phyloP scores from a whole-genome alignment of 2,113 vertebrate species.

The Xyrauchen texanus region DNA sequence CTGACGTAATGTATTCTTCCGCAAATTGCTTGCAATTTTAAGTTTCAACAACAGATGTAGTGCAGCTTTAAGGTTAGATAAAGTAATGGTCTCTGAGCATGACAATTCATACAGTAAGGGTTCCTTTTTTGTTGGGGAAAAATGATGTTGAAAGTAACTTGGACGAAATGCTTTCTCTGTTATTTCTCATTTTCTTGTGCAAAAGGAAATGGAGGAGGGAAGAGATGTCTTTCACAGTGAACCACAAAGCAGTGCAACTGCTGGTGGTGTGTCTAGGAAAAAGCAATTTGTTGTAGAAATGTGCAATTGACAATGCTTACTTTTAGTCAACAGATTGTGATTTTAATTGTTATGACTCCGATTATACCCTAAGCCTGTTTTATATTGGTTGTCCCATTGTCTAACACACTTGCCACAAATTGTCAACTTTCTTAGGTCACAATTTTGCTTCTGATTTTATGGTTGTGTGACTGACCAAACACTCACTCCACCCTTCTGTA shows the following conservation, averaged over 20 bases:
- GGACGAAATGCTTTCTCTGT: not conserved
- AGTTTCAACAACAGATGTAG: too few species aligned
- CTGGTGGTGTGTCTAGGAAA: not conserved
- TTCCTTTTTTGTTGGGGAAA: not conserved
- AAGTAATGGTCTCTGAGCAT: not conserved
- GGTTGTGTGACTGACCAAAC: not conserved
- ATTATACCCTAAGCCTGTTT: not conserved
- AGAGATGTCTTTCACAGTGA: constrained; percentile 42
- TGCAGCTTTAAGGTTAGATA: not conserved
- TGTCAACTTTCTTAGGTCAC: constrained; percentile 4
- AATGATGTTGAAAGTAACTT: not conserved
- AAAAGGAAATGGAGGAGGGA: constrained; percentile 46
- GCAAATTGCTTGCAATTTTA: too few species aligned
- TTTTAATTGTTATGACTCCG: not conserved
- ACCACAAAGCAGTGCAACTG: not conserved
- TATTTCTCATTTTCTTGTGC: constrained; percentile 38
- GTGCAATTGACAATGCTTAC: not conserved
- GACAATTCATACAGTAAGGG: not conserved
- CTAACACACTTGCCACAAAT: not conserved
- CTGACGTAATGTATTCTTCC: too few species aligned
- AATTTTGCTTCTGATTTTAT: not conserved
- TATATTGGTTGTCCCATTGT: not conserved
- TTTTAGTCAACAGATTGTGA: not conserved
- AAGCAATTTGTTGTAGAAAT: not conserved
- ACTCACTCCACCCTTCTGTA: not conserved